These are phyloP conservation scores for Uropetala carovei DNA, from an alignment of 2,888 invertebrate genomes.

Conservation along the genomic window DNA sequence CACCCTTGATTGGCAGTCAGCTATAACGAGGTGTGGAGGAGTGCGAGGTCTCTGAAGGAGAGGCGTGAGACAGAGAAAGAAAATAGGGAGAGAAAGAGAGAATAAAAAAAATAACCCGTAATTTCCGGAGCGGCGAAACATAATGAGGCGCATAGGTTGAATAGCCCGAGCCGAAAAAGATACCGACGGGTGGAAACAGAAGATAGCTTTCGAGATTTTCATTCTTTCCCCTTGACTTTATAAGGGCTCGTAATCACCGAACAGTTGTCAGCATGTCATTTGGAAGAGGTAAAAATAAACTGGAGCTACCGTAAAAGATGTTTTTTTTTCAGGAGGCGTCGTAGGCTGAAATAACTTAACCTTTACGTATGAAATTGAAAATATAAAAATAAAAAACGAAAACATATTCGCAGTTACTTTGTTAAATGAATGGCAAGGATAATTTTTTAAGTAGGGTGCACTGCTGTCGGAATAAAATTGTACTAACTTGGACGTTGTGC, in stretches of 20 bases:
- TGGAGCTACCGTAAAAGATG: neutral
- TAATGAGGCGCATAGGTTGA: neutral
- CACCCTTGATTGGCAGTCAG: conserved; percentile 11
- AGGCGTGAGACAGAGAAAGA: neutral
- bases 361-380: too few relatives aligned
- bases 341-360: neutral
- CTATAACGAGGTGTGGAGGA: neutral
- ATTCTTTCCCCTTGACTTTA: conserved; percentile 5
- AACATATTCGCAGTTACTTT: too few relatives aligned
- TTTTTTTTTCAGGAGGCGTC: neutral
- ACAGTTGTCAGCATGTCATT: conserved; percentile 16
- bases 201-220: neutral
- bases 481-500: too few relatives aligned
- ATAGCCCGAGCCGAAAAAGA: conserved; percentile 10
- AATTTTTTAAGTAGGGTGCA: too few relatives aligned
- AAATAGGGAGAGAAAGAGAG: neutral
- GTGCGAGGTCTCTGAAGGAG: neutral
- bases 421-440: too few relatives aligned
- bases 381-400: too few relatives aligned
- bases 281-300: neutral
- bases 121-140: neutral
- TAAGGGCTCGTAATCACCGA: neutral
- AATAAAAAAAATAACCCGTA: neutral
- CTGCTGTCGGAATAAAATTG: too few relatives aligned
- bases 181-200: neutral